Evolutionary conservation across 2,113 vertebrate genomes (phyloP).

Genomic region (Syngnathoides biaculeatus): DNA sequence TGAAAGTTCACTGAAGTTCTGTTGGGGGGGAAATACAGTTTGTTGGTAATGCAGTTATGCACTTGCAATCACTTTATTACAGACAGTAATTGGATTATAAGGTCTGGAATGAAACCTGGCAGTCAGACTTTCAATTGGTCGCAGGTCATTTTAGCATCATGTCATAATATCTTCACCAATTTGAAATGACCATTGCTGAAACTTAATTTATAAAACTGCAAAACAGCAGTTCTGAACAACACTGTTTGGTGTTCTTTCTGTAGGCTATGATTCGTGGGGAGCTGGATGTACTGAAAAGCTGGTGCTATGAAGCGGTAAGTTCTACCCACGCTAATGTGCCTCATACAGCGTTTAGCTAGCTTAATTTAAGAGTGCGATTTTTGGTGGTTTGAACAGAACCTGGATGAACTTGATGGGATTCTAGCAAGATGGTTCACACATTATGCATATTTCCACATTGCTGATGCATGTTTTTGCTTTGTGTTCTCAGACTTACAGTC

Average conservation of each 20-base stretch:
- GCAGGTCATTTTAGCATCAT: neutral
- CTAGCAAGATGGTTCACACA: neutral
- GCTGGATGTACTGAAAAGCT: slow-evolving; percentile 92
- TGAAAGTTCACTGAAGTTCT: no score
- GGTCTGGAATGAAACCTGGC: neutral
- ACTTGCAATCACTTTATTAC: neutral
- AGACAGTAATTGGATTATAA: neutral
- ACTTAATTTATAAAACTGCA: neutral
- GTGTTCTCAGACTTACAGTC: slow-evolving; percentile 85
- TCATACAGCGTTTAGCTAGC: neutral
- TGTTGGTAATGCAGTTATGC: neutral
- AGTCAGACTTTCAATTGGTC: neutral
- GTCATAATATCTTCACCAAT: neutral
- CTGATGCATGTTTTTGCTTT: slow-evolving; percentile 22
- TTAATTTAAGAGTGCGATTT: no score
- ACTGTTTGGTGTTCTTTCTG: slow-evolving; percentile 5
- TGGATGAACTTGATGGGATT: neutral
- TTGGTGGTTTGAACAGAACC: no score
- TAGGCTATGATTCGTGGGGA: slow-evolving; percentile 93
- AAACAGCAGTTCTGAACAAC: neutral
- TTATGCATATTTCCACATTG: neutral
- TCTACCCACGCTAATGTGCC: neutral
- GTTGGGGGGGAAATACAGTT: neutral
- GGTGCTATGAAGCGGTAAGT: slow-evolving; percentile 98
- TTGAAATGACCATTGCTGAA: neutral